These are phyloP conservation scores for Alloplasta piceator DNA, from an alignment of 2,888 invertebrate genomes.

Conservation along the genomic window DNA sequence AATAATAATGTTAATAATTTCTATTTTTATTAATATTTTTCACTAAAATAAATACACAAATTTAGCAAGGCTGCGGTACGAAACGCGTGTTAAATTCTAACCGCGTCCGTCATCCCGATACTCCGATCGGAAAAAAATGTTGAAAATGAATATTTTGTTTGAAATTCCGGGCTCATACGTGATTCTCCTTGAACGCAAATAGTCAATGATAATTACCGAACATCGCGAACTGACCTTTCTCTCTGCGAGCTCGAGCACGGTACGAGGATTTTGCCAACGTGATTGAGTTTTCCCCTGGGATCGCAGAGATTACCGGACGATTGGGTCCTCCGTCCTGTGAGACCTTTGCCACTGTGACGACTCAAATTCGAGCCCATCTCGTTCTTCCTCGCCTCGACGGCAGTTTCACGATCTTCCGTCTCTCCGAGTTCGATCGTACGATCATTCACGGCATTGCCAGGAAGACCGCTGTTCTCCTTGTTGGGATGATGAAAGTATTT, in stretches of 20 bases:
- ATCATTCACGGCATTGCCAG: slow-evolving; percentile 74
- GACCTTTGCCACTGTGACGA: slow-evolving; percentile 89
- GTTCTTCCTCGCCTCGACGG: slow-evolving; percentile 63
- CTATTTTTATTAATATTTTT: background rate
- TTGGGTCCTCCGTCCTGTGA: slow-evolving; percentile 89
- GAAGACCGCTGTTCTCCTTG: slow-evolving; percentile 76
- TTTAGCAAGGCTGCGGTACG: no score
- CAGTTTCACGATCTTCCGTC: slow-evolving; percentile 29
- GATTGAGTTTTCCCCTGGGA: slow-evolving; percentile 82
- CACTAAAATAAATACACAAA: background rate
- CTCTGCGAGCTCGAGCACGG: slow-evolving; percentile 80
- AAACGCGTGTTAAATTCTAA: no score
- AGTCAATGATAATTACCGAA: background rate
- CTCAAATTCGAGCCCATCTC: slow-evolving; percentile 92
- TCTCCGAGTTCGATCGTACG: slow-evolving; percentile 55
- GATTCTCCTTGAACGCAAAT: background rate
- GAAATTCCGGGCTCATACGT: no score
- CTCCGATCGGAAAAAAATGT: no score
- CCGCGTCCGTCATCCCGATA: no score
- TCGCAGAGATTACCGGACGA: slow-evolving; percentile 91
- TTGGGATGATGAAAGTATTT: slow-evolving; percentile 78
- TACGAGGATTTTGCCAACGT: slow-evolving; percentile 79
- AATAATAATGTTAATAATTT: no score
- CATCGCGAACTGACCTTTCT: slow-evolving; percentile 73
- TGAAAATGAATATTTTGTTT: no score